Conservation (phyloP, 2,888 invertebrate species). For the Leucophenga maculata region DNA sequence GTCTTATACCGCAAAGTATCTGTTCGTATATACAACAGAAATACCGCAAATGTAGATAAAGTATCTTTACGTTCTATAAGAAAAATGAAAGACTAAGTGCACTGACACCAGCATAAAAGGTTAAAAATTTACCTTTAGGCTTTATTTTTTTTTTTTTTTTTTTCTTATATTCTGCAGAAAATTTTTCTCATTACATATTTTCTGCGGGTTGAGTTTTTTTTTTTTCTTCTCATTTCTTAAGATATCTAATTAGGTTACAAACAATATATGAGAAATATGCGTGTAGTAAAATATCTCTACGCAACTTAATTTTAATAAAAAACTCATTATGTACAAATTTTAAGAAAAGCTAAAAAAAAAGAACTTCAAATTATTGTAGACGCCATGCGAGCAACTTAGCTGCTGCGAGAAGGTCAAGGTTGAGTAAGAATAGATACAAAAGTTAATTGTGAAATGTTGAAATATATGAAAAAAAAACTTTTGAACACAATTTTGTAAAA, state of each 20-base stretch:
- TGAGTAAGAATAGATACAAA: slow-evolving; percentile 43
- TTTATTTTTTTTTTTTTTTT: too few species aligned
- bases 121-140: neutral
- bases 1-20: too few species aligned
- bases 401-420: slow-evolving; percentile 13
- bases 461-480: neutral
- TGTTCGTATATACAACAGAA: neutral
- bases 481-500: slow-evolving; percentile 12
- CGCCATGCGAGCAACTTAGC: neutral
- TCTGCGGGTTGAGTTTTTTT: too few species aligned
- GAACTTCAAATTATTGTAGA: neutral
- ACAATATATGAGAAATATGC: neutral
- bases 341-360: neutral
- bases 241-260: neutral
- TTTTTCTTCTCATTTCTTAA: too few species aligned
- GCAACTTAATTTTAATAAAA: neutral
- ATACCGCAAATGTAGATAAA: slow-evolving; percentile 10
- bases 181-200: too few species aligned
- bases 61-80: neutral
- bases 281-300: neutral
- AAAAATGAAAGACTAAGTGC: neutral
- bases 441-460: slow-evolving; percentile 36
- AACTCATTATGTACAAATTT: neutral
- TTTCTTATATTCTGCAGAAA: too few species aligned
- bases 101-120: slow-evolving; percentile 3